phyloP scores from a whole-genome alignment of 2,888 invertebrate species.

The Metacarcinus magister region DNA sequence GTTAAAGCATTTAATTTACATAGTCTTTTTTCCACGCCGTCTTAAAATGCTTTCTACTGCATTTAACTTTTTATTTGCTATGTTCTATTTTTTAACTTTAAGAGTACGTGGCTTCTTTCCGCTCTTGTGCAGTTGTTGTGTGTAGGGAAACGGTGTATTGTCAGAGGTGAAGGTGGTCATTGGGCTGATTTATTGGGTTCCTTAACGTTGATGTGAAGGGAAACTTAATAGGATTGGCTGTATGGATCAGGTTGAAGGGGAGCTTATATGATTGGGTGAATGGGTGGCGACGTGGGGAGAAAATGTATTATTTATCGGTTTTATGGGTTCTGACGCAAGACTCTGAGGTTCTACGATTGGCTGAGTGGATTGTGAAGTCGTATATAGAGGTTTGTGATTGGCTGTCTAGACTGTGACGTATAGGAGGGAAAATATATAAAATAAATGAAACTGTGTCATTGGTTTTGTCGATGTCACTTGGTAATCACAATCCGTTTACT shows the following conservation, averaged over 20 bases:
- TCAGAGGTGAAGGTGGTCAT: not conserved
- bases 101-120: not conserved
- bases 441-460: not conserved
- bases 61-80: not conserved
- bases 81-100: not conserved
- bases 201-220: not conserved
- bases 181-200: not conserved
- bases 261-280: not conserved
- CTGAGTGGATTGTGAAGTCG: no score
- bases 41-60: constrained; percentile 6
- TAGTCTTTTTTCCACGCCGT: not conserved
- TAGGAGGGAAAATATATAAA: not conserved
- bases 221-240: not conserved
- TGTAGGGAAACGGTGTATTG: not conserved
- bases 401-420: not conserved
- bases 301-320: not conserved
- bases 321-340: not conserved
- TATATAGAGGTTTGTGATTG: no score
- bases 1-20: not conserved
- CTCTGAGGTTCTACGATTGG: not conserved
- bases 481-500: not conserved
- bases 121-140: not conserved
- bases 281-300: not conserved
- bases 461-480: not conserved
- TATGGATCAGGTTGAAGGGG: not conserved